Evolutionary conservation across 2,888 invertebrate genomes (phyloP).

Genomic region (Mesoligia furuncula): DNA sequence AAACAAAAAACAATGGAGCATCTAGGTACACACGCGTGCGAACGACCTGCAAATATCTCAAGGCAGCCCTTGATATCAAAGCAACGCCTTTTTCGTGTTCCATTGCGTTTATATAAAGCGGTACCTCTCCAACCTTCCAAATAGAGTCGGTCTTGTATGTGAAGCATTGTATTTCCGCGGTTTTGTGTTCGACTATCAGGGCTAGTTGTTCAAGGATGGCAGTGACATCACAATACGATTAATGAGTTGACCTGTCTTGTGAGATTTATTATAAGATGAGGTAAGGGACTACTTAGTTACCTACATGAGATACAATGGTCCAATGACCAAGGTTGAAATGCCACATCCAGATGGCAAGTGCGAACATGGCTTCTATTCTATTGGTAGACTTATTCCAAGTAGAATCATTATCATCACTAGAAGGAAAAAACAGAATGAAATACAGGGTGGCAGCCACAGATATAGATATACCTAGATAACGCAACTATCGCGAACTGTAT

Average conservation of each 20-base stretch:
- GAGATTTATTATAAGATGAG: slow-evolving; percentile 49
- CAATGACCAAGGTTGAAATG: slow-evolving; percentile 17
- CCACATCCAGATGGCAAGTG: not conserved
- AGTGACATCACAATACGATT: slow-evolving; percentile 73
- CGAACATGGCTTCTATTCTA: not conserved
- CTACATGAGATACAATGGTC: not conserved
- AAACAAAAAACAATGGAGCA: slow-evolving; percentile 66
- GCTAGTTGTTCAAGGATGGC: slow-evolving; percentile 65
- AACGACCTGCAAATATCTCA: slow-evolving; percentile 61
- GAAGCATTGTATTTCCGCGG: slow-evolving; percentile 64
- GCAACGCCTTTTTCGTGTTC: slow-evolving; percentile 70
- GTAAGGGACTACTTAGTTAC: slow-evolving; percentile 11
- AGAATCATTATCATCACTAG: not conserved
- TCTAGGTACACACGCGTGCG: slow-evolving; percentile 52
- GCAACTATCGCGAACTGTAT: no score
- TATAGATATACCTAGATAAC: no score
- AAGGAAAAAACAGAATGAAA: not conserved
- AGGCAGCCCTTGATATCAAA: slow-evolving; percentile 60
- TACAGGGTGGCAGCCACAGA: no score
- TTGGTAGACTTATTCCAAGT: not conserved
- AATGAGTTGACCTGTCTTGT: slow-evolving; percentile 66
- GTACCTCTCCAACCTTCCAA: slow-evolving; percentile 16
- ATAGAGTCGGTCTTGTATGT: slow-evolving; percentile 48
- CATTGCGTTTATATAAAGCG: slow-evolving; percentile 51
- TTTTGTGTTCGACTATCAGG: slow-evolving; percentile 65